Base-by-base conservation (phyloP, 1,140 invertebrate species). In the Magallana gigas region DNA sequence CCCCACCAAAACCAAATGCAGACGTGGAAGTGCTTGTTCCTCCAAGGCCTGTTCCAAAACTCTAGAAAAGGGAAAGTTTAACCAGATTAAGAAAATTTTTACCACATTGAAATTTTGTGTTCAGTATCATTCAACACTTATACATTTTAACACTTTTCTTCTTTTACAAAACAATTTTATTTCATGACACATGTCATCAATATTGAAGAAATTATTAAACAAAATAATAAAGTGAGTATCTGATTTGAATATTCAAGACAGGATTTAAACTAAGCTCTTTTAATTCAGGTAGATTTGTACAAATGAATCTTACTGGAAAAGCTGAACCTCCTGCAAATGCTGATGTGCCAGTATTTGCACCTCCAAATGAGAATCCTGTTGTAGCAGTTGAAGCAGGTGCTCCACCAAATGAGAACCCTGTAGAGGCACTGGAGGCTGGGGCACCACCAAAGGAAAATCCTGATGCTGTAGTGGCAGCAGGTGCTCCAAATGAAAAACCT, bases 321-420 rank as follows among this genome's bases (percentile, higher is more conserved):
- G 0, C 80, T 56, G 57, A 80, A 80, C 18, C 68, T 88, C 83
- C 85, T 86, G 83, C 86, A 80, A 87, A 64, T 80, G 71, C 80
- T 9, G 84, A 85, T 60, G 87, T 29, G 29, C 80, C 86, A 71
- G 82, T 23, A 85, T 71, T 68, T 18, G 89, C 57, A 8, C 83
- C 83, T 57, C 88, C 90, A 85, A 90, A 90, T 58, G 95, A 95
- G 92, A 96, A 96, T 9, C 94, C 95, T 82, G 90, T 88, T n/a
- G 85, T 82, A 18, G 88, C 64, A 48, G 85, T 76, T 12, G 88
- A 85, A 36, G 86, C 88, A 76, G 76, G 80, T 36, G 84, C 76
- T 48, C 87, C 84, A 87, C 86, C 84, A 88, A 90, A 88, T 18
- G 83, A 81, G 82, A 89, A 86, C 18, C 85, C 85, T 58, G 80